phyloP scores from a whole-genome alignment of 2,113 vertebrate species.

The Drymodes brunneopygia region DNA sequence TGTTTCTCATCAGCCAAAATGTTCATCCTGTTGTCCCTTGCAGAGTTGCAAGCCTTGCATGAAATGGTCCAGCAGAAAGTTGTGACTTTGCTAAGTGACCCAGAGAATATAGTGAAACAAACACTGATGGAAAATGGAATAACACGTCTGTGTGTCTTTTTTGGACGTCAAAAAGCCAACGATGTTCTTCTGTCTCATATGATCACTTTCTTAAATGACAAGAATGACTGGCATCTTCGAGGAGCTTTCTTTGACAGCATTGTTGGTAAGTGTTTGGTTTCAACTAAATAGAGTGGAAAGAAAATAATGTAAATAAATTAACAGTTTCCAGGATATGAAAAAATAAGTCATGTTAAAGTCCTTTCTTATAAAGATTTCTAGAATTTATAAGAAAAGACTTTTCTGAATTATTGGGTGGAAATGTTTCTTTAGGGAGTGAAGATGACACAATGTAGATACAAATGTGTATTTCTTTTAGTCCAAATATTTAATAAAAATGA shows the following conservation, averaged over 20 bases:
- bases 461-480: background rate
- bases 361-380: background rate
- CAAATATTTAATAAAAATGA: background rate
- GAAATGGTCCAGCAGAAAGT: slow-evolving; percentile 99
- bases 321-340: background rate
- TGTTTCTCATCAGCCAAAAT: background rate
- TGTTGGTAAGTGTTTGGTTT: slow-evolving; percentile 81
- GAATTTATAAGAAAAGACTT: background rate
- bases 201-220: slow-evolving; percentile 99
- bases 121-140: slow-evolving; percentile 98
- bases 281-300: background rate
- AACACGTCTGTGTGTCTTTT: slow-evolving; percentile 96
- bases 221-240: slow-evolving; percentile 97
- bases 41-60: slow-evolving; percentile 95
- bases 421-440: background rate
- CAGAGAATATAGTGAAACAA: slow-evolving; percentile 97
- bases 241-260: slow-evolving; percentile 99
- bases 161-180: slow-evolving; percentile 96
- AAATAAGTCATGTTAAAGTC: background rate
- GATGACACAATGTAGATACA: background rate
- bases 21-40: background rate
- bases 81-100: slow-evolving; percentile 94
- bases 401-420: background rate
- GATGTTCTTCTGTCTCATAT: slow-evolving; percentile 96
- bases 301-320: background rate